Evolutionary conservation across 2,888 invertebrate species (phyloP), one percentile per base, ranked within the genome.

Genomic region (Listrodromus nycthemerus): DNA sequence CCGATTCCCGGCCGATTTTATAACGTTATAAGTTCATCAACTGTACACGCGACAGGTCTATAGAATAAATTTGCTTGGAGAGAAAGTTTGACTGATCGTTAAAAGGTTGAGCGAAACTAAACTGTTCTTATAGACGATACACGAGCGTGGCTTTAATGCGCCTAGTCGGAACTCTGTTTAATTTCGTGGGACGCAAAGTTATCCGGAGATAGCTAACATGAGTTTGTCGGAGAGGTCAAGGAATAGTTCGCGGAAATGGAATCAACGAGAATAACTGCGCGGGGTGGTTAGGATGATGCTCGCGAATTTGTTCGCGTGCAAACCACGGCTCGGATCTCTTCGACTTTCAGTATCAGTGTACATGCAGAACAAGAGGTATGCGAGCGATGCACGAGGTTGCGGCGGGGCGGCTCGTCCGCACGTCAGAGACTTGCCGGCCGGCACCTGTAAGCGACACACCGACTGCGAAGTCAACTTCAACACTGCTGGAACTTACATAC

Each of bases 361-460:
- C 50, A 58, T 16, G 30, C 21, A 30, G 16, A 27, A 3, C 16
- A 10, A 30, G 24, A 16, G 30, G 58, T 58, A 21, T 48, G 33
- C 41, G 19, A 4, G 19, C 19, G 10, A 21, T 10, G 30, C 13
- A 33, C 16, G 30, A 13, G 30, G 50, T 7, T 16, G 41, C 48
- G 50, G 74, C 50, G 21, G 74, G 69, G 41, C 41, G 63, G 24
- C 24, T 63, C 63, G 41, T 24, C 78, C 63, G 52, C 69, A 52
- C 52, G 69, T 61, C 65, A 63, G 30, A 58, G 37, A 24, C 74
- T 50, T 30, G 48, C 50, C 24, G 24, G 63, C 65, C 65, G 63
- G 74, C 50, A 58, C 78, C 41, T 58, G 65, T 67, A 24, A 67
- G 66, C 80, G 67, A 74, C 66, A 67, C 67, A 58, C 73, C 61